A percentile compares a stretch with the other conserved stretches of the same genome.
These are phyloP conservation scores for Myotis findleyi DNA, from an alignment of 2,797 vertebrate genomes.

Conservation along the genomic window DNA sequence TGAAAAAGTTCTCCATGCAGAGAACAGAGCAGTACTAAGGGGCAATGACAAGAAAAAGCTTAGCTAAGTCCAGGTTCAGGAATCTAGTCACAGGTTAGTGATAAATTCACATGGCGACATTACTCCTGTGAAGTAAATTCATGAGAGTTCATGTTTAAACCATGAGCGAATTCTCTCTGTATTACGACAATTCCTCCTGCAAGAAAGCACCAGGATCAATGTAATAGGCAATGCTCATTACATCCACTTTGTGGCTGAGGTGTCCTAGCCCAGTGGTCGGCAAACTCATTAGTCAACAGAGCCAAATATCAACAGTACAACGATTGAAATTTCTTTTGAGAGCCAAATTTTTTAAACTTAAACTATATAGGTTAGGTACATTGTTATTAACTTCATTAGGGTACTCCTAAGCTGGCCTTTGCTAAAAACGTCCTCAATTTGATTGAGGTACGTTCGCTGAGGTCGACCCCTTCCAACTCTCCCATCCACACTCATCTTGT, in stretches of 20 bases:
- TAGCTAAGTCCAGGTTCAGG: not conserved
- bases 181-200: not conserved
- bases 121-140: not conserved
- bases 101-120: not conserved
- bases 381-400: no score
- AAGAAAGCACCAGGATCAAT: not conserved
- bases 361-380: no score
- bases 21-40: not conserved
- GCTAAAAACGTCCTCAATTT: no score
- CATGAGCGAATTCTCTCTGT: not conserved
- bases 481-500: no score
- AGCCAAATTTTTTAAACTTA: no score
- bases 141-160: not conserved
- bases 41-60: not conserved
- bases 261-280: not conserved
- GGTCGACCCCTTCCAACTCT: no score
- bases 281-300: no score
- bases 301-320: no score
- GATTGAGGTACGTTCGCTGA: no score
- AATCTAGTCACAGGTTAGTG: not conserved
- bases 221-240: not conserved
- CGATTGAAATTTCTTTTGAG: no score
- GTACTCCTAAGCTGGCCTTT: no score
- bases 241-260: not conserved
- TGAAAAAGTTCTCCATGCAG: not conserved